Base-by-base conservation (phyloP, 2,113 vertebrate species). In the Falco punctatus region DNA sequence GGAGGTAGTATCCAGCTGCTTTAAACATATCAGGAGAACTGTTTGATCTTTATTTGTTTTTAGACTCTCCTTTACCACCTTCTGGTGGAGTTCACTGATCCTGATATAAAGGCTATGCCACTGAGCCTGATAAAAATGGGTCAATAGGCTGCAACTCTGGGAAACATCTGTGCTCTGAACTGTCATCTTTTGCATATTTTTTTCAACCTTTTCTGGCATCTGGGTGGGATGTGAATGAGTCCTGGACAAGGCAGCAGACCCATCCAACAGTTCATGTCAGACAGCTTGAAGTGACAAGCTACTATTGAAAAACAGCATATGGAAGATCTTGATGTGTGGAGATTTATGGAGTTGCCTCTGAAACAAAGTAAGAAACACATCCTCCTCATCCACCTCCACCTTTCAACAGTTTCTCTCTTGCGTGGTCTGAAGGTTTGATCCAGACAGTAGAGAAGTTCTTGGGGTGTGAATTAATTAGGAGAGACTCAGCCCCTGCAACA, bases 321-420 rank as follows among this genome's bases (percentile, higher is more conserved):
- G 90, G 92, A 94, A 74, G 35, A 88, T 40, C 72, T 91, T 92
- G 91, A 81, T 35, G 16, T 78, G 72, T 83, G 73, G 59, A 81
- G 58, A 92, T 80, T 88, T 80, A 86, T 55, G 33, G 38, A 88
- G 62, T 13, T 87, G 27, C 38, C 58, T 88, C 66, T 61, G 54
- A 91, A 92, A 84, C 65, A 72, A 90, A 67, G 32, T 59, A 85
- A 87, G 73, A 87, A 96, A 91, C 83, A 73, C 33, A 19, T 88
- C 79, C 82, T 21, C 35, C 62, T 93, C 91, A 95, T 33, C 15
- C 66, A 77, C 61, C 70, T 84, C 54, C 70, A 93, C 62, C 74
- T 94, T 92, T 82, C 67, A 95, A 74, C 92, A 65, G 86, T 90
- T 92, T 96, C 27, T 26, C 28, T 54, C 23, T 87, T 33, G 3